Evolutionary conservation across 2,888 invertebrate species (phyloP).

Genomic region (Drosophila maculinotata): DNA sequence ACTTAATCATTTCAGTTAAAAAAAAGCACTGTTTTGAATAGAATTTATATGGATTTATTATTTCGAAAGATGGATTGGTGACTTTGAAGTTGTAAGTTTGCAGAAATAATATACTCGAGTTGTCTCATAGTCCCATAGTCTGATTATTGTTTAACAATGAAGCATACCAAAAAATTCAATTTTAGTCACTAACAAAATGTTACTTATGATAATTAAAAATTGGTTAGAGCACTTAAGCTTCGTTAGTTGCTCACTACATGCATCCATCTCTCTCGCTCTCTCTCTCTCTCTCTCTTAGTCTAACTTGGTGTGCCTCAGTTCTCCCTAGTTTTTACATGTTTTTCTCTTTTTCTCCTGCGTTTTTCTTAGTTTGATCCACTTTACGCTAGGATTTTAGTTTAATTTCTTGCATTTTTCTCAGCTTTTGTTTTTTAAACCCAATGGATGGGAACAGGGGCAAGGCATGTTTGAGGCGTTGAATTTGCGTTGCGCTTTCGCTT

Average conservation of each 20-base stretch:
- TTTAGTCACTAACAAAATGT: too few relatives aligned
- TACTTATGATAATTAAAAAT: neutral
- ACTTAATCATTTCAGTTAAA: too few relatives aligned
- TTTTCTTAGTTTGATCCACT: conserved; percentile 70
- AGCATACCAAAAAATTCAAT: too few relatives aligned
- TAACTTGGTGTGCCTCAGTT: too few relatives aligned
- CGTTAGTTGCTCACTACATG: neutral
- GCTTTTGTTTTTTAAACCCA: conserved; percentile 26
- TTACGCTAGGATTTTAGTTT: conserved; percentile 75
- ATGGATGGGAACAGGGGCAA: neutral
- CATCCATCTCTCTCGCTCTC: neutral
- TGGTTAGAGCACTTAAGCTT: conserved; percentile 8
- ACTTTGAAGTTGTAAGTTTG: too few relatives aligned
- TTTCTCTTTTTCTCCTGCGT: conserved; percentile 13
- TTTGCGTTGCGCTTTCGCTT: conserved; percentile 73
- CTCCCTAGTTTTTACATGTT: conserved; percentile 22
- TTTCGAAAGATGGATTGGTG: too few relatives aligned
- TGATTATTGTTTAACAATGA: too few relatives aligned
- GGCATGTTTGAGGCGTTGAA: conserved; percentile 33
- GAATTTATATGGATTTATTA: too few relatives aligned
- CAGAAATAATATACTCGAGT: too few relatives aligned
- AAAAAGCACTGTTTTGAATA: too few relatives aligned
- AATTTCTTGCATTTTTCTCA: conserved; percentile 69
- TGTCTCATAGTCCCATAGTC: too few relatives aligned
- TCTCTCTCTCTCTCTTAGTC: neutral